Evolutionary conservation across 2,113 vertebrate genomes (phyloP), one percentile per base, ranked within the genome.

Genomic region (Hippocampus guttulatus): DNA sequence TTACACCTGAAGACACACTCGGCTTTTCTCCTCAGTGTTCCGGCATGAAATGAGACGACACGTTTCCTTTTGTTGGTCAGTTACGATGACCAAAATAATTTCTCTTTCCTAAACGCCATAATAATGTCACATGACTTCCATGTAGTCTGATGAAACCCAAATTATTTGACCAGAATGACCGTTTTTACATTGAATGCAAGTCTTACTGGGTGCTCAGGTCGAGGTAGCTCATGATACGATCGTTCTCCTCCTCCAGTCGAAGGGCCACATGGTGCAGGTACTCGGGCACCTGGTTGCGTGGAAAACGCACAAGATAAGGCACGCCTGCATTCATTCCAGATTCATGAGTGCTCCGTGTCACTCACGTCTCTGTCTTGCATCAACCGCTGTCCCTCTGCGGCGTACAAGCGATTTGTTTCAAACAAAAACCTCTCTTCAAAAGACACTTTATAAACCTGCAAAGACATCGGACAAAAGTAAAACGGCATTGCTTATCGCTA

Each of bases 361-460:
- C 90, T 92, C 93, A 98, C 97, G 91, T 99, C 97, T 94, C 96
- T 93, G 85, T 99, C 96, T 85, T 98, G 97, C 97, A 98, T 98
- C 73, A 98, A 93, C 71, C 94, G 93, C 89, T 98, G 97, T 68
- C 97, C 97, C 89, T 98, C 97, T 66, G 97, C 93, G 78, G 96
- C 95, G 30, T 98, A 99, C 64, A 99, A 89, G 1, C 96, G 93
- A 84, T 98, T 96, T 30, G 97, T 99, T 92, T 99, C 97, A 84
- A 92, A 92, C 90, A 99, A 90, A 91, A 99, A 99, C 76, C 94
- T 91, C 60, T 98, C 95, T 74, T 99, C 97, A 64, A 99, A 99
- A 65, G 95, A 98, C 88, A 98, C 97, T 85, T 97, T 97, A 88
- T 99, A 99, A 83, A 98, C 98, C 97, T 98, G 43, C 60, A 62